Conservation (phyloP, 2,797 vertebrate genomes). For the Myripristis jacobus region DNA sequence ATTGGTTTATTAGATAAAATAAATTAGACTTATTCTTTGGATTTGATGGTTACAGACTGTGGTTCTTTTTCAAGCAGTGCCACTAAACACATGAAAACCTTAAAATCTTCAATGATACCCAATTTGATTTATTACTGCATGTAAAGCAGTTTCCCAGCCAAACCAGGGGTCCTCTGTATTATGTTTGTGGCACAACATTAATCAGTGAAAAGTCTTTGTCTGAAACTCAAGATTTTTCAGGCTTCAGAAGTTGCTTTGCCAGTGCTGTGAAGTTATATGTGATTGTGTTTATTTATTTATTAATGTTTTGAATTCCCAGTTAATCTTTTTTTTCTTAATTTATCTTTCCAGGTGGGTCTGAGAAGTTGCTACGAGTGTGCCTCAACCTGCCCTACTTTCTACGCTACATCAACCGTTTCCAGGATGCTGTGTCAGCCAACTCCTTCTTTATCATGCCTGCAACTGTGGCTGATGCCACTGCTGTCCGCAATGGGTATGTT, state of each 20-base stretch:
- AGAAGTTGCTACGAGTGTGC: conserved; percentile 96
- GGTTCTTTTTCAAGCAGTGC: no score
- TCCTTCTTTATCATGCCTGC: conserved; percentile 99
- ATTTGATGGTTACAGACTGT: not conserved
- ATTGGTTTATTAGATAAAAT: no score
- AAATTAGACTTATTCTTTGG: not conserved
- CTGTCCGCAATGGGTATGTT: conserved; percentile 95
- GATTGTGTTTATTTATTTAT: not conserved
- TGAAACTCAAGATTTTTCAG: not conserved
- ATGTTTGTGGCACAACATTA: no score
- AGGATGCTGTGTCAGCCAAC: conserved; percentile 96
- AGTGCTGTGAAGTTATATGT: not conserved
- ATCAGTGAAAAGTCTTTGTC: no score
- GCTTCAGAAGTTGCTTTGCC: not conserved
- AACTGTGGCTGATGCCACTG: conserved; percentile 97
- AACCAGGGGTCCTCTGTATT: no score
- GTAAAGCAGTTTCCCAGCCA: no score
- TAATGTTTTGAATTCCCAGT: not conserved
- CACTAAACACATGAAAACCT: no score
- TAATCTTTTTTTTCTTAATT: not conserved
- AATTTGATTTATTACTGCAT: no score
- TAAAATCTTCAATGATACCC: no score
- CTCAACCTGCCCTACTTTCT: conserved; percentile 98
- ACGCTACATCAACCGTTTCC: conserved; percentile 98
- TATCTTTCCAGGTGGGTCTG: conserved; percentile 90